phyloP scores from a whole-genome alignment of 2,797 vertebrate genomes.

The Pseudochirops corinnae region DNA sequence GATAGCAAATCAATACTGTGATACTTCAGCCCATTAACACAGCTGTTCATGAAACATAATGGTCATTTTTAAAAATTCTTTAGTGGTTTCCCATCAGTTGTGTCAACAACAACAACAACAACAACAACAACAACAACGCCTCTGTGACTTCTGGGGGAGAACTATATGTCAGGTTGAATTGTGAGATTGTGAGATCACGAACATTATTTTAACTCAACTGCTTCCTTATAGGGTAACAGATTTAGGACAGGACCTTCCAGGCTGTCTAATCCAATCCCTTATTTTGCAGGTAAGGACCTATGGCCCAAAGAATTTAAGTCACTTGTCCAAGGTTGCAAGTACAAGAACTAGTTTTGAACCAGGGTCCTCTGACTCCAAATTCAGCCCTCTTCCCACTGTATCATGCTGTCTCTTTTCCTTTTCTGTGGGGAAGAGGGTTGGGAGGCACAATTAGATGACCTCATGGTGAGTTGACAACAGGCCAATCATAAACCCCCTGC shows the following conservation, averaged over 20 bases:
- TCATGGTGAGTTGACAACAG: neutral
- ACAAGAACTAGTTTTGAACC: neutral
- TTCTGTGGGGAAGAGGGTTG: constrained; percentile 13
- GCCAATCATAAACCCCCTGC: neutral
- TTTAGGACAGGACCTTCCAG: neutral
- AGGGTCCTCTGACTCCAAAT: neutral
- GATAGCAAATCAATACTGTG: neutral
- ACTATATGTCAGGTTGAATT: neutral
- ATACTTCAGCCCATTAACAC: neutral
- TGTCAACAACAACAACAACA: neutral
- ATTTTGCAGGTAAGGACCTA: neutral
- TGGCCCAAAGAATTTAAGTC: neutral
- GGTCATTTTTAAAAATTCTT: neutral
- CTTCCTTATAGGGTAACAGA: neutral
- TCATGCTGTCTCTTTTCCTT: neutral
- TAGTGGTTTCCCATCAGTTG: neutral
- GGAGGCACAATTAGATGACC: neutral
- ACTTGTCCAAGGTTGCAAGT: neutral
- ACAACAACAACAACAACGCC: neutral
- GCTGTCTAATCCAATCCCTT: neutral
- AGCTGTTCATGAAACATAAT: neutral
- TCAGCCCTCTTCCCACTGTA: neutral
- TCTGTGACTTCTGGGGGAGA: neutral
- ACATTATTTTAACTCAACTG: neutral
- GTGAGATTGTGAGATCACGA: neutral